Percentiles rank a stretch among this genome's conserved stretches.
These are phyloP conservation scores for Parasteatoda lunata DNA, from an alignment of 2,888 invertebrate genomes.

Conservation along the genomic window DNA sequence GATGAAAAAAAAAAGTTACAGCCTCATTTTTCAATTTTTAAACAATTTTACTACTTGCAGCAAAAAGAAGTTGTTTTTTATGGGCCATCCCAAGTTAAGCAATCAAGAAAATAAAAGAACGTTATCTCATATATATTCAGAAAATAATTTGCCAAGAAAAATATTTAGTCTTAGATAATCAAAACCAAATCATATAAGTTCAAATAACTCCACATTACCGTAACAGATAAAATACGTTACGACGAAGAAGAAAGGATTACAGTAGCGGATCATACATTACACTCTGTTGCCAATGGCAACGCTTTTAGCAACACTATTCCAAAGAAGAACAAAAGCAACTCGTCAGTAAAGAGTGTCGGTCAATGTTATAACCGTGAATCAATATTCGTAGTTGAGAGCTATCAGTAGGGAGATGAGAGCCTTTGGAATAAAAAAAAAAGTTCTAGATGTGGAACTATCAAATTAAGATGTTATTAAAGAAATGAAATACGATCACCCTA, in stretches of 20 bases:
- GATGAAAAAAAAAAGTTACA: too few species aligned
- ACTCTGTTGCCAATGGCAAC: slow-evolving; percentile 24
- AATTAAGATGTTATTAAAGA: neutral
- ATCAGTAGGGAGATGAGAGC: neutral
- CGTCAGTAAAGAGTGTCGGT: neutral
- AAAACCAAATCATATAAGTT: neutral
- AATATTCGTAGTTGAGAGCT: neutral
- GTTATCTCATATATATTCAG: too few species aligned
- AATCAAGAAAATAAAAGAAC: too few species aligned
- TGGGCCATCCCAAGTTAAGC: too few species aligned
- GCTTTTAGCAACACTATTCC: slow-evolving; percentile 15
- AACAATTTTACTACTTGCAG: too few species aligned
- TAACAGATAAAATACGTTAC: neutral
- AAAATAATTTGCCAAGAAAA: neutral
- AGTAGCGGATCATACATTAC: slow-evolving; percentile 13
- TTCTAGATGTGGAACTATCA: neutral
- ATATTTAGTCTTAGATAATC: neutral
- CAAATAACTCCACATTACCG: slow-evolving; percentile 3
- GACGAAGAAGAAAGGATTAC: neutral
- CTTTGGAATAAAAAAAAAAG: neutral
- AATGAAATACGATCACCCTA: neutral
- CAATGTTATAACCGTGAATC: slow-evolving; percentile 3
- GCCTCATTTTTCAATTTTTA: too few species aligned
- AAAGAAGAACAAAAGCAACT: slow-evolving; percentile 23
- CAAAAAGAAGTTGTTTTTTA: too few species aligned